These are phyloP conservation scores for Euglossa dilemma DNA, from an alignment of 1,140 invertebrate species.

Conservation along the genomic window DNA sequence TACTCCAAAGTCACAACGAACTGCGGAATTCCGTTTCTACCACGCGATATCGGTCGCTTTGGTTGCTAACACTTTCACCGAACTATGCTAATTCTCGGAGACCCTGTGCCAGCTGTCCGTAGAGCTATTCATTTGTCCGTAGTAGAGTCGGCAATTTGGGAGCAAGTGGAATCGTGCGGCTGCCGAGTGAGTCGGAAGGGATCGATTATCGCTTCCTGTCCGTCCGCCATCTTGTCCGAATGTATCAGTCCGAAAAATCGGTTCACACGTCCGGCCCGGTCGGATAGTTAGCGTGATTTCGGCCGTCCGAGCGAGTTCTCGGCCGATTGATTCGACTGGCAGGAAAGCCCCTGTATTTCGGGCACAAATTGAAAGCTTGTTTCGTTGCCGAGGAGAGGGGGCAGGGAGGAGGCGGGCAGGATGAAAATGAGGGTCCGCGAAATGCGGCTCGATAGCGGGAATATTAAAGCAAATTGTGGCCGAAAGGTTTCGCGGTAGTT, in stretches of 20 bases:
- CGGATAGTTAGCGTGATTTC: not conserved
- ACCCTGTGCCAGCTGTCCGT: conserved; percentile 67
- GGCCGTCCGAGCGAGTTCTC: not conserved
- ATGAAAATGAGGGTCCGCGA: conserved; percentile 32
- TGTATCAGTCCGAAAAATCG: not conserved
- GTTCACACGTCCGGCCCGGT: not conserved
- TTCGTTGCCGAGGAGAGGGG: no score
- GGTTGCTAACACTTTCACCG: not conserved
- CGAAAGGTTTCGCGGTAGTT: conserved; percentile 30
- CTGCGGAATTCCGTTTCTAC: no score
- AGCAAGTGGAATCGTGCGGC: not conserved
- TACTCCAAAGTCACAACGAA: no score
- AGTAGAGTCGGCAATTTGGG: conserved; percentile 9
- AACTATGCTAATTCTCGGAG: conserved; percentile 67
- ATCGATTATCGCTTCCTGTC: conserved; percentile 14
- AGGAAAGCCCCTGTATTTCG: not conserved
- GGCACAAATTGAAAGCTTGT: conserved; percentile 17
- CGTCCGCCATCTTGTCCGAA: not conserved
- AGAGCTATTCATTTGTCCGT: conserved; percentile 53
- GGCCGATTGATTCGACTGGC: not conserved
- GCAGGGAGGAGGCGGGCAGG: not conserved
- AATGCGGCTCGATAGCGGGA: not conserved
- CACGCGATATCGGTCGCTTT: no score
- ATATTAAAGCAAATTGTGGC: conserved; percentile 38
- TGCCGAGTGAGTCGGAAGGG: conserved; percentile 1